Evolutionary conservation across 2,797 vertebrate genomes (phyloP).

Genomic region (Neomorphus geoffroyi): DNA sequence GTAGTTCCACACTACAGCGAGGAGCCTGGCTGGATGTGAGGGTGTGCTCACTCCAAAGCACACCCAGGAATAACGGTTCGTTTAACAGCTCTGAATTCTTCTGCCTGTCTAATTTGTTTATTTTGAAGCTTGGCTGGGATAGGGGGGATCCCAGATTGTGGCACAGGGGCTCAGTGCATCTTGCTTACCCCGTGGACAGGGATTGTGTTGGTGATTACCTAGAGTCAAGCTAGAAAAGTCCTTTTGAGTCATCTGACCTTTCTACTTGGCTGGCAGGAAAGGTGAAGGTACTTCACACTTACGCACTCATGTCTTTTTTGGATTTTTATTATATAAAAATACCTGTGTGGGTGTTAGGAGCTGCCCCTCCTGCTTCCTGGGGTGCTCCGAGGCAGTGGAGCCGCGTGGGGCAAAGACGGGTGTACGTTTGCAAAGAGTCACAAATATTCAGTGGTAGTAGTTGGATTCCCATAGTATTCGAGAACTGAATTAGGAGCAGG

Average conservation of each 20-base stretch:
- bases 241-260: conserved; percentile 58
- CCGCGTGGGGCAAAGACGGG: rapidly evolving
- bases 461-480: not conserved
- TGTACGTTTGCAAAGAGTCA: not conserved
- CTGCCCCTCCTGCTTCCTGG: not conserved
- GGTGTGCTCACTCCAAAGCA: not conserved
- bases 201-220: not conserved
- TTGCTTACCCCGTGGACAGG: rapidly evolving
- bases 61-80: conserved; percentile 46
- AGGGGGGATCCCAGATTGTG: rapidly evolving
- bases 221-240: not conserved
- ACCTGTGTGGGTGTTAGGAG: not conserved
- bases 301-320: not conserved
- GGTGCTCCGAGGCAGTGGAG: not conserved
- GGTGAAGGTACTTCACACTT: conserved; percentile 58
- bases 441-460: not conserved
- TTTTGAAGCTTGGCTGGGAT: not conserved
- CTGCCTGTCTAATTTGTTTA: not conserved
- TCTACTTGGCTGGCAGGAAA: conserved; percentile 46
- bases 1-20: not conserved
- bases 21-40: not conserved
- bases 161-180: rapidly evolving
- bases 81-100: not conserved
- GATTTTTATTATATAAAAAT: conserved; percentile 41
- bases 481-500: not conserved